A percentile compares a stretch with the other conserved stretches of the same genome.
phyloP scores from a whole-genome alignment of 1,140 invertebrate species.

The Lysiphlebus fabarum region DNA sequence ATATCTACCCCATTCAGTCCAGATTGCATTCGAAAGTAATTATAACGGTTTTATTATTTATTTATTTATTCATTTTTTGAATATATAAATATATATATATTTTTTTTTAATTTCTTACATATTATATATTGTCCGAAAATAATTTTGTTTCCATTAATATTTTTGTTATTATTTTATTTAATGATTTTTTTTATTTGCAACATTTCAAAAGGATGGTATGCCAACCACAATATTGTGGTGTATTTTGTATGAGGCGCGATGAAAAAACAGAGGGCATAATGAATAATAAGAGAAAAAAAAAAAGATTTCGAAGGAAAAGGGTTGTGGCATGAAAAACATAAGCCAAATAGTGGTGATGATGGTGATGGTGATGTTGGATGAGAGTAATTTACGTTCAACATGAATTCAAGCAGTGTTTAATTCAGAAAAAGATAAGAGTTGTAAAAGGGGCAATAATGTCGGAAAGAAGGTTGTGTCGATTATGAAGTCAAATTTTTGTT shows the following conservation, averaged over 20 bases:
- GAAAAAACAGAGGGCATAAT: conserved; percentile 24
- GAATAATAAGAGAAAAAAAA: conserved; percentile 39
- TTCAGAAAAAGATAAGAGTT: conserved; percentile 21
- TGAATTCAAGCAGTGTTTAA: conserved; percentile 44
- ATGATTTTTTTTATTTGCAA: neutral
- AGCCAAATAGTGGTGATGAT: conserved; percentile 27
- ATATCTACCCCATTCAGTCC: conserved; percentile 6
- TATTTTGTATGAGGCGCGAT: conserved; percentile 9
- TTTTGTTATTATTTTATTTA: neutral
- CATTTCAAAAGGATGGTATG: neutral
- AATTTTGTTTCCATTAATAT: neutral
- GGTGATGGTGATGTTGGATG: conserved; percentile 15
- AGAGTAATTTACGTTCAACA: conserved; percentile 47
- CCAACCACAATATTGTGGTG: conserved; percentile 1
- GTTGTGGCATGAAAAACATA: neutral
- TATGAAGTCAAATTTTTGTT: conserved; percentile 41
- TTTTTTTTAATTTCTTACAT: no score
- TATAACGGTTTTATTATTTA: neutral
- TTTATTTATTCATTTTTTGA: no score
- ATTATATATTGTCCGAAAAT: no score
- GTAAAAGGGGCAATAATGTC: no score
- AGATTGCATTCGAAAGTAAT: conserved; percentile 1
- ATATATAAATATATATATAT: no score
- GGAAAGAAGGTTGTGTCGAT: conserved; percentile 36
- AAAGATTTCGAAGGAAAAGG: neutral